phyloP scores from a whole-genome alignment of 2,888 invertebrate genomes.

The Aporophyla lueneburgensis region DNA sequence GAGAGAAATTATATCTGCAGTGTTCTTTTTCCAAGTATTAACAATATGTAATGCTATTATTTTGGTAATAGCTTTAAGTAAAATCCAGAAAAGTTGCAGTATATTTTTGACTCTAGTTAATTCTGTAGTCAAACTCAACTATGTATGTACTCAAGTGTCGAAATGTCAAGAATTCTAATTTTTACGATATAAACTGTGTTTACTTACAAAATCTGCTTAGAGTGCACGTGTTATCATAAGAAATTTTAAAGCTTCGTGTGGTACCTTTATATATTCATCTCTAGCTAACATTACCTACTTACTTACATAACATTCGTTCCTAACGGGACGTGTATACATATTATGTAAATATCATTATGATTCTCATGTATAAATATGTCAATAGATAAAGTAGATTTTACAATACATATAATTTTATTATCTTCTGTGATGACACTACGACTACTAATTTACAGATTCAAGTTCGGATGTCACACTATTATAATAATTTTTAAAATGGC shows the following conservation, averaged over 20 bases:
- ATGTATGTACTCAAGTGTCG: conserved; percentile 52
- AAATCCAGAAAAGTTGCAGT: conserved; percentile 51
- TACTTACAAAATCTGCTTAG: conserved; percentile 86
- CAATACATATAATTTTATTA: conserved; percentile 89
- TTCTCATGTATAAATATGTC: conserved; percentile 90
- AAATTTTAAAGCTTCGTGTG: conserved; percentile 91
- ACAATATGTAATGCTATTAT: conserved; percentile 32
- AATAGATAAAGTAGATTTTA: conserved; percentile 88
- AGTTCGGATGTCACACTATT: conserved; percentile 91
- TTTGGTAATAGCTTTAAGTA: conserved; percentile 48
- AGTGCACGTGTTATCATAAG: conserved; percentile 91
- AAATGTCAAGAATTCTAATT: conserved; percentile 69
- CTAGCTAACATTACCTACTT: conserved; percentile 89
- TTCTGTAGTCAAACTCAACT: conserved; percentile 42
- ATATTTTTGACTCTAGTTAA: conserved; percentile 13
- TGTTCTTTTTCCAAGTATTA: conserved; percentile 43
- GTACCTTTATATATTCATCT: conserved; percentile 87
- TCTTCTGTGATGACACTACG: conserved; percentile 89
- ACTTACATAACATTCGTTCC: conserved; percentile 90
- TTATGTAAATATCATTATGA: conserved; percentile 89
- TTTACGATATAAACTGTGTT: conserved; percentile 78
- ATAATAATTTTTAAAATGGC: conserved; percentile 89
- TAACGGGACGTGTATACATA: conserved; percentile 91
- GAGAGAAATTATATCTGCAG: conserved; percentile 24
- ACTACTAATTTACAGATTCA: conserved; percentile 89